These are phyloP conservation scores for Cataglyphis altisquamis DNA, from an alignment of 2,888 invertebrate species.

Conservation along the genomic window DNA sequence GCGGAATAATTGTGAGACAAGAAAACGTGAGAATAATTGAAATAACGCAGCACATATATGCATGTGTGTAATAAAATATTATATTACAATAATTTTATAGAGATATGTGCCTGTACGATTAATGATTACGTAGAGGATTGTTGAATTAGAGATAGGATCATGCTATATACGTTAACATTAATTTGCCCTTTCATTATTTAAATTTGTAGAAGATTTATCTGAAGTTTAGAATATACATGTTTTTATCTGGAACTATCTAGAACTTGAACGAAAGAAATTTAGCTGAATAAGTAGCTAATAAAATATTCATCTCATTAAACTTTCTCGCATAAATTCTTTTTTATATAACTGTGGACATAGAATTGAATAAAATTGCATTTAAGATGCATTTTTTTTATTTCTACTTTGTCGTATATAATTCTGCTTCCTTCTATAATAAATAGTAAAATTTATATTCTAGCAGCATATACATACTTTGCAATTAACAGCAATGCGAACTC, in stretches of 20 bases:
- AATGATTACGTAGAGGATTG: not conserved
- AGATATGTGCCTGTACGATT: not conserved
- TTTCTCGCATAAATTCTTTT: not conserved
- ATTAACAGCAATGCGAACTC: not conserved
- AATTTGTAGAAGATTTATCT: not conserved
- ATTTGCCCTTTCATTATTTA: not conserved
- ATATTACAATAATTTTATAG: slow-evolving; percentile 27
- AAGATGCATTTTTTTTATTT: not conserved
- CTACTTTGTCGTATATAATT: not conserved
- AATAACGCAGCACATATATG: not conserved
- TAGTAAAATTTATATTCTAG: not conserved
- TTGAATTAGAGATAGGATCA: not conserved
- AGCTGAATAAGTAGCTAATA: not conserved
- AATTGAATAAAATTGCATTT: not conserved
- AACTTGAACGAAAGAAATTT: not conserved
- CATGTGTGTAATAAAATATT: slow-evolving; percentile 3
- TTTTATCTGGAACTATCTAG: not conserved
- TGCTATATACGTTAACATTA: slow-evolving; percentile 15
- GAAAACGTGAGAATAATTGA: slow-evolving; percentile 16
- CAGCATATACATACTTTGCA: not conserved
- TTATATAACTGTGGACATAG: not conserved
- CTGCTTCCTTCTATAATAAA: not conserved
- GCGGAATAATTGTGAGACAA: slow-evolving; percentile 20
- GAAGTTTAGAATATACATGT: not conserved
- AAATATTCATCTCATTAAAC: not conserved